Conservation (phyloP, 2,888 invertebrate species). For the Eupithecia vulgata region DNA sequence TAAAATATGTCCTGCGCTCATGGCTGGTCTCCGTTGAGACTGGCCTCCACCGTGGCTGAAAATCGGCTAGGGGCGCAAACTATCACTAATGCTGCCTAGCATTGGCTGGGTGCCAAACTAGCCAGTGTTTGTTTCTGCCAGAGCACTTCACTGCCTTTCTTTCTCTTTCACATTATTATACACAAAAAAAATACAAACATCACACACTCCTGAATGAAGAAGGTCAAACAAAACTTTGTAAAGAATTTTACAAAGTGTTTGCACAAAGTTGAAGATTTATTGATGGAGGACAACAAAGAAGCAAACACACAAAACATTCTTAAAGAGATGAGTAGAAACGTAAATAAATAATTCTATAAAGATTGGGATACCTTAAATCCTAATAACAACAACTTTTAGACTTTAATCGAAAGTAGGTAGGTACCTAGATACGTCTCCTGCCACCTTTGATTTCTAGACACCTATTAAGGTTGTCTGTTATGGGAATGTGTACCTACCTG, state of each 20-base stretch:
- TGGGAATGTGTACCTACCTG: background rate
- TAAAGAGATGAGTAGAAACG: background rate
- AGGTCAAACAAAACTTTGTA: constrained; percentile 26
- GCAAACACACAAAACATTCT: constrained; percentile 5
- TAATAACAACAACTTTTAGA: background rate
- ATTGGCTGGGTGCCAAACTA: background rate
- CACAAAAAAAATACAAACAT: constrained; percentile 20
- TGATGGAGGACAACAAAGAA: constrained; percentile 10
- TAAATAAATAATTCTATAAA: background rate
- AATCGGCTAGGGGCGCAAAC: too few relatives aligned
- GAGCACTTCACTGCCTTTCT: background rate
- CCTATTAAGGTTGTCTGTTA: background rate
- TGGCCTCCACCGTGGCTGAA: too few relatives aligned
- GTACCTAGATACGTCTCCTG: background rate
- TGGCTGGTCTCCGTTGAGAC: too few relatives aligned
- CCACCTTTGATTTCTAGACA: background rate
- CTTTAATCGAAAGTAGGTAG: background rate
- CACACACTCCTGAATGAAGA: constrained; percentile 13
- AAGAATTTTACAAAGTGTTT: constrained; percentile 21
- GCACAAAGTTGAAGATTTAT: constrained; percentile 25
- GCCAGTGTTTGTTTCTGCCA: background rate
- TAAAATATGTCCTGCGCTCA: too few relatives aligned
- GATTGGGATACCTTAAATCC: background rate
- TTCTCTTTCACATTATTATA: background rate
- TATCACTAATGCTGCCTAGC: too few relatives aligned